These are phyloP conservation scores for Nasonia vitripennis DNA, from an alignment of 1,140 invertebrate genomes.

Conservation along the genomic window DNA sequence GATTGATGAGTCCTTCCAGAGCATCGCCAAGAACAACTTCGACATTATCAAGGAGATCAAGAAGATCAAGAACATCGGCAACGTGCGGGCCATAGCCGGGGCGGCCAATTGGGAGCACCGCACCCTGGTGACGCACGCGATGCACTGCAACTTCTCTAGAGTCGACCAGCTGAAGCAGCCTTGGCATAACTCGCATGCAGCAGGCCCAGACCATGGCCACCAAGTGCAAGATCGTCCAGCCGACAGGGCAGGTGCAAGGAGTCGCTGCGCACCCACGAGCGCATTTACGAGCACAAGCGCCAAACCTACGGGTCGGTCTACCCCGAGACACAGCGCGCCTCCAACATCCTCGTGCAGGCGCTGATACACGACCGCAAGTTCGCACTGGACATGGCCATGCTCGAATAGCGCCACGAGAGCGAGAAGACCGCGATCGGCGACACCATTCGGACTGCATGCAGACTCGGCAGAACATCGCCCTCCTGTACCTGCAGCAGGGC, in stretches of 20 bases:
- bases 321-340: not conserved
- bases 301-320: not conserved
- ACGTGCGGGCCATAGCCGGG: not conserved
- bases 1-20: conserved; percentile 49
- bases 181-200: not conserved
- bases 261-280: not conserved
- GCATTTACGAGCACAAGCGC: not conserved
- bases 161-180: not conserved
- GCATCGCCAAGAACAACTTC: conserved; percentile 50
- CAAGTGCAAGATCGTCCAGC: not conserved
- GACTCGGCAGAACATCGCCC: conserved; percentile 51
- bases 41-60: conserved; percentile 35
- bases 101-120: conserved; percentile 7
- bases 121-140: conserved; percentile 30
- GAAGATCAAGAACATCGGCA: conserved; percentile 3
- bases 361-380: not conserved
- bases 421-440: not conserved
- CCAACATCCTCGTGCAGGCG: not conserved
- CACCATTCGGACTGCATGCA: conserved; percentile 52
- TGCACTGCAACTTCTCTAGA: not conserved
- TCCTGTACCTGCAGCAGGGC: conserved; percentile 36
- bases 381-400: not conserved
- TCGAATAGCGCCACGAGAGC: not conserved
- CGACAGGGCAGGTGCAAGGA: not conserved
- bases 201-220: not conserved